Conservation (phyloP, 2,797 vertebrate species). For the Coregonus ussuriensis region DNA sequence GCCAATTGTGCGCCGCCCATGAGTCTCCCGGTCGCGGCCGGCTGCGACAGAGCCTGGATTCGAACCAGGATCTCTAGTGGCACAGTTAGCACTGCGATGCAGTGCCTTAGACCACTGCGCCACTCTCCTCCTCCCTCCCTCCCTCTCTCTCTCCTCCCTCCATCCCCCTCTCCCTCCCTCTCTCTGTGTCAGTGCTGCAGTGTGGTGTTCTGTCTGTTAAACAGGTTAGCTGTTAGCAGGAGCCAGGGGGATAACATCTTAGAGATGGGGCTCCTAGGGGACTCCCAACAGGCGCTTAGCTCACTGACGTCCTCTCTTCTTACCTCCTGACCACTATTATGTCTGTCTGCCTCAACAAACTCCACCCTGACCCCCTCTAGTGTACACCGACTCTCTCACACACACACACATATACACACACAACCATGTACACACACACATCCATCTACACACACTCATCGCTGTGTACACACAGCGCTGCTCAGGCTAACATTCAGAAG, state of each 20-base stretch:
- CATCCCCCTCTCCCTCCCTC: constrained; percentile 6
- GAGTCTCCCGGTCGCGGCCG: no score
- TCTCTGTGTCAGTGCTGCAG: constrained; percentile 28
- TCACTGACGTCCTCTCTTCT: not conserved
- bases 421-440: constrained; percentile 16
- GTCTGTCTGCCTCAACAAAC: constrained; percentile 31
- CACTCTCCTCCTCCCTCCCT: not conserved
- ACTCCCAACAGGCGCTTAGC: constrained; percentile 33
- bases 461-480: not conserved
- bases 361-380: not conserved
- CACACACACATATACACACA: constrained; percentile 10
- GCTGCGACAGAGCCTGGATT: no score
- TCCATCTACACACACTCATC: not conserved
- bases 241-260: constrained; percentile 32
- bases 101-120: no score
- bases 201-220: constrained; percentile 44
- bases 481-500: constrained; percentile 1
- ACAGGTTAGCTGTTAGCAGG: constrained; percentile 42
- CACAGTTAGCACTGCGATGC: no score
- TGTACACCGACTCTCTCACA: not conserved
- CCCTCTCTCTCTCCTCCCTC: not conserved
- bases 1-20: no score
- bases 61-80: no score
- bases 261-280: constrained; percentile 30
- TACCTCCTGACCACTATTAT: constrained; percentile 30